Evolutionary conservation across 1,140 invertebrate species (phyloP).

Genomic region (Drosophila rufa): DNA sequence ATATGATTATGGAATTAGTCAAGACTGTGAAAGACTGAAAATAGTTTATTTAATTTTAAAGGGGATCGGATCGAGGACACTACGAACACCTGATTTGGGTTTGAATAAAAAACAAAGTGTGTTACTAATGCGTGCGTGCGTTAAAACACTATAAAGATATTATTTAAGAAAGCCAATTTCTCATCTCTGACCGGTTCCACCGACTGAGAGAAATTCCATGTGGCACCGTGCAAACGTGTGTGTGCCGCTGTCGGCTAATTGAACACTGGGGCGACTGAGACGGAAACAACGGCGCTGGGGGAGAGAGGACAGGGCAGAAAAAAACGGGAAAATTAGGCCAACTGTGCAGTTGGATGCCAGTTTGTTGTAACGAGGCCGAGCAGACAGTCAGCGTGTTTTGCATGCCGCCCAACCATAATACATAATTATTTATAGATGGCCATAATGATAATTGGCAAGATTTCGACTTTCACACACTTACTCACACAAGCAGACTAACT

Average conservation of each 20-base stretch:
- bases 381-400: conserved; percentile 63
- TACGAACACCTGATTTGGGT: no score
- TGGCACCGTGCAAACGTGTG: conserved; percentile 23
- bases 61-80: no score
- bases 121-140: not conserved
- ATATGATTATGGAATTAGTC: no score
- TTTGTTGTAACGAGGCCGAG: conserved; percentile 69
- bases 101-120: not conserved
- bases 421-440: conserved; percentile 68
- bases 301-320: conserved; percentile 38
- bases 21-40: no score
- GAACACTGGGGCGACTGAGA: conserved; percentile 42
- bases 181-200: conserved; percentile 39
- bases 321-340: conserved; percentile 71
- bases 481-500: not conserved
- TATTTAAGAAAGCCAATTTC: conserved; percentile 12
- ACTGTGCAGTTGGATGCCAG: conserved; percentile 72
- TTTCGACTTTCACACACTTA: conserved; percentile 58
- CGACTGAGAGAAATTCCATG: conserved; percentile 72
- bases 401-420: conserved; percentile 68
- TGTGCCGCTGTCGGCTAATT: conserved; percentile 63
- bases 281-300: conserved; percentile 36
- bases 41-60: no score
- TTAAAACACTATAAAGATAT: not conserved
- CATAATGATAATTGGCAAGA: conserved; percentile 63